Evolutionary conservation across 2,113 vertebrate genomes (phyloP).

Genomic region (Glareola pratincola): DNA sequence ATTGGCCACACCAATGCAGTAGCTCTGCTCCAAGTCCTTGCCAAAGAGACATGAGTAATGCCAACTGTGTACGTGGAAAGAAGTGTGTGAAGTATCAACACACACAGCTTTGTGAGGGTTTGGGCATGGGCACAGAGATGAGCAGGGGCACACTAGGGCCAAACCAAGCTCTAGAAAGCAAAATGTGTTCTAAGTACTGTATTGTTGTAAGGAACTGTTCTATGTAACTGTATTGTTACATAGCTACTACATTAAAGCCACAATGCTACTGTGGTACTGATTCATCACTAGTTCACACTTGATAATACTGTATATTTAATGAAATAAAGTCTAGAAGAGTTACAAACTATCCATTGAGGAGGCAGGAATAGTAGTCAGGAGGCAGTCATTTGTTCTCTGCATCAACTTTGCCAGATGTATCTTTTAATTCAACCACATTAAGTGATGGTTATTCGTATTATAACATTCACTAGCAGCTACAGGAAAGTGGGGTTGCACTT

Average conservation of each 20-base stretch:
- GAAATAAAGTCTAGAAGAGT: background rate
- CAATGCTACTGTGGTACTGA: background rate
- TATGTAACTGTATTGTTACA: background rate
- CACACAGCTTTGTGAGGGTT: background rate
- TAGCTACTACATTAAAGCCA: background rate
- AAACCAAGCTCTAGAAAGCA: background rate
- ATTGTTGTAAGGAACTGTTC: background rate
- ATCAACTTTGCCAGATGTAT: background rate
- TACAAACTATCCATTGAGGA: background rate
- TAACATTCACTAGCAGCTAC: background rate
- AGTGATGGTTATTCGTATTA: background rate
- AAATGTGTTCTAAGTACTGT: background rate
- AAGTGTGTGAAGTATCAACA: background rate
- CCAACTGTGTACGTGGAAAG: background rate
- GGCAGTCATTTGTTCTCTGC: background rate
- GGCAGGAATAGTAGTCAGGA: background rate
- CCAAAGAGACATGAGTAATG: background rate
- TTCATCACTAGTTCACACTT: background rate
- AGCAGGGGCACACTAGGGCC: background rate
- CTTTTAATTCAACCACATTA: background rate
- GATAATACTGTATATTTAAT: background rate
- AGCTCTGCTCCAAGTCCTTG: background rate
- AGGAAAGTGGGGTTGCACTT: rapidly evolving
- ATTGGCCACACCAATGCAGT: background rate
- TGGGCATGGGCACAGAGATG: background rate